These are phyloP conservation scores for Danio albolineatus DNA, from an alignment of 2,797 vertebrate genomes.

Conservation along the genomic window DNA sequence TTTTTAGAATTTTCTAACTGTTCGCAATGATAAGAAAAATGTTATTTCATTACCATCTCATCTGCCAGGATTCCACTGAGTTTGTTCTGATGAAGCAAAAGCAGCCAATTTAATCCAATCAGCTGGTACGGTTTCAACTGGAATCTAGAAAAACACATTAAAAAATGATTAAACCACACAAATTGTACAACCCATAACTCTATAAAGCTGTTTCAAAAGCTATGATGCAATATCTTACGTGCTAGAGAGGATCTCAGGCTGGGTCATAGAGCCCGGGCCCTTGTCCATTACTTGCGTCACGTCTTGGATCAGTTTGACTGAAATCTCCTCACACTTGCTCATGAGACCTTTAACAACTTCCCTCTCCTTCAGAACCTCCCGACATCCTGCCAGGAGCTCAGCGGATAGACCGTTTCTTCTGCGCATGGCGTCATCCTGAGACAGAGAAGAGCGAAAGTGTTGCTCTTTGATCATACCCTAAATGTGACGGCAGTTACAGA, in stretches of 20 bases:
- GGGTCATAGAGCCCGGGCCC: conserved; percentile 78
- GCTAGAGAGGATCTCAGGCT: conserved; percentile 81
- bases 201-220: neutral
- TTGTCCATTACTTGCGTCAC: conserved; percentile 80
- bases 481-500: conserved; percentile 17
- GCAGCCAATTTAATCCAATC: conserved; percentile 88
- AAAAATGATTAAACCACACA: neutral
- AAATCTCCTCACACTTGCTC: conserved; percentile 87
- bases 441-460: neutral
- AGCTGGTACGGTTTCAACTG: conserved; percentile 88
- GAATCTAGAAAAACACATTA: conserved; percentile 72
- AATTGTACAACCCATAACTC: neutral
- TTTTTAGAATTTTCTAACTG: too few species aligned
- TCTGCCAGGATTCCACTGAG: conserved; percentile 89
- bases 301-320: conserved; percentile 80
- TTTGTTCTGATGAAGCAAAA: conserved; percentile 83
- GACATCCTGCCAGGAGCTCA: conserved; percentile 84
- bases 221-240: conserved; percentile 69
- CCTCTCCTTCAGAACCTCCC: conserved; percentile 82
- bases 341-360: conserved; percentile 86
- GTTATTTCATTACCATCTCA: conserved; percentile 83
- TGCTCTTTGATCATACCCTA: conserved; percentile 25
- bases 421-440: conserved; percentile 77
- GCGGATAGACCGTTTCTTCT: conserved; percentile 80
- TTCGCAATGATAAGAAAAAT: too few species aligned